Conservation (phyloP, 53 echinoderm and acorn worm species). For the Holothuria scabra region DNA sequence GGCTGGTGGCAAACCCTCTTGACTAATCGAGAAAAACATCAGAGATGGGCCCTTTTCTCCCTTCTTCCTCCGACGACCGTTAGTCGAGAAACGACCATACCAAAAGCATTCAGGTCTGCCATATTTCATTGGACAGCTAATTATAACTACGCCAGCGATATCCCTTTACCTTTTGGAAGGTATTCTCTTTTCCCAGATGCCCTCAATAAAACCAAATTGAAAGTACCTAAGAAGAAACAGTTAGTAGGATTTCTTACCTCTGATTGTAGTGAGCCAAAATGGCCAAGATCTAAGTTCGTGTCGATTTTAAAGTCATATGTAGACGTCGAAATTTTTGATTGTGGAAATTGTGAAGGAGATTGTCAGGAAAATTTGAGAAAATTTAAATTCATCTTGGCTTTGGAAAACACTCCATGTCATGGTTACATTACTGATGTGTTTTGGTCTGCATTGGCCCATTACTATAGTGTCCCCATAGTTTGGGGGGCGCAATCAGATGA, state of each 20-base stretch:
- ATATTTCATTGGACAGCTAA: slow-evolving; percentile 25
- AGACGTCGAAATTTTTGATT: slow-evolving; percentile 13
- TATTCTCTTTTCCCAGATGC: not conserved
- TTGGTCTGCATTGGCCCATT: slow-evolving; percentile 22
- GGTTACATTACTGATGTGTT: slow-evolving; percentile 38
- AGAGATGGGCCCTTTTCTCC: slow-evolving; percentile 20
- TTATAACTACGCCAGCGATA: slow-evolving; percentile 12
- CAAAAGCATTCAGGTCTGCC: not conserved
- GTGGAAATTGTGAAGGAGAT: not conserved
- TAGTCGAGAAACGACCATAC: slow-evolving; percentile 13
- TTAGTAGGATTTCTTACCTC: not conserved
- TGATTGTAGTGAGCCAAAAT: slow-evolving; percentile 2
- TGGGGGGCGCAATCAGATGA: slow-evolving; percentile 15
- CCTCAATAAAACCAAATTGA: not conserved
- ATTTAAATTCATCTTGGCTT: slow-evolving; percentile 24
- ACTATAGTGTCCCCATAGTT: slow-evolving; percentile 27
- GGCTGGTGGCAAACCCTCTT: slow-evolving; percentile 17
- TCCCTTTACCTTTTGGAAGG: slow-evolving; percentile 17
- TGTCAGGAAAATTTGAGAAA: not conserved
- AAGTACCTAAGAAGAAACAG: not conserved
- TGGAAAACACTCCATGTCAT: slow-evolving; percentile 25
- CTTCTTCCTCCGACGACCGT: slow-evolving; percentile 8
- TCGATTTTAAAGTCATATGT: not conserved
- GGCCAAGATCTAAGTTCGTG: slow-evolving; percentile 29
- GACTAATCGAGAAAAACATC: not conserved